Evolutionary conservation across 2,888 invertebrate genomes (phyloP).

Genomic region (Microplitis deprimator): DNA sequence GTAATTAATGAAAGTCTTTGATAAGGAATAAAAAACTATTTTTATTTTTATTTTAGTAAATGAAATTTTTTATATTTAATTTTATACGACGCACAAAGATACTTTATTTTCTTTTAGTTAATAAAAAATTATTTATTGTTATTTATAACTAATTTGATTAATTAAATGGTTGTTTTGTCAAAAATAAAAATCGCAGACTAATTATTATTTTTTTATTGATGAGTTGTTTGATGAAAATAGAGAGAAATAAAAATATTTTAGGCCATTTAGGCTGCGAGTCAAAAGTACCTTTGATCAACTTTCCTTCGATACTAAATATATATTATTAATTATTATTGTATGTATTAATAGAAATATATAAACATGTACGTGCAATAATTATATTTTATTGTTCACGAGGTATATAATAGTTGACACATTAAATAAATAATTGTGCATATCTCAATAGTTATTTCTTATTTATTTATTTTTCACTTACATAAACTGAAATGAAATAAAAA

Average conservation of each 20-base stretch:
- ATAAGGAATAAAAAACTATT: neutral
- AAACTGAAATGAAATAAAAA: too few relatives aligned
- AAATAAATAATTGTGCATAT: conserved; percentile 38
- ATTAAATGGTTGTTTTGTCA: neutral
- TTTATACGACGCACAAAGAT: neutral
- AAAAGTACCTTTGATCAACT: conserved; percentile 61
- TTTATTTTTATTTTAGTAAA: neutral
- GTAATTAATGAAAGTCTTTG: neutral
- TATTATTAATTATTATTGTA: conserved; percentile 42
- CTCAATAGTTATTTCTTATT: conserved; percentile 1
- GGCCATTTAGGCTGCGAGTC: conserved; percentile 62
- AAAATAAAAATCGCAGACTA: conserved; percentile 13
- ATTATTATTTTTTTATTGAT: conserved; percentile 5
- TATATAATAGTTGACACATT: conserved; percentile 30
- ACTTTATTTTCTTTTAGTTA: neutral
- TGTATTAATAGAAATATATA: conserved; percentile 38
- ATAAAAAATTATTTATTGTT: conserved; percentile 12
- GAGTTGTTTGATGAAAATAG: conserved; percentile 15
- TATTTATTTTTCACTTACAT: neutral
- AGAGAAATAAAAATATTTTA: conserved; percentile 44
- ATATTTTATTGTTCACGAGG: conserved; percentile 47
- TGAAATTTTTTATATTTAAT: neutral
- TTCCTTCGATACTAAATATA: conserved; percentile 43
- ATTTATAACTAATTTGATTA: neutral
- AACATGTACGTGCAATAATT: conserved; percentile 43